phyloP scores from a whole-genome alignment of 2,888 invertebrate genomes.

The Cataglyphis altisquamis region DNA sequence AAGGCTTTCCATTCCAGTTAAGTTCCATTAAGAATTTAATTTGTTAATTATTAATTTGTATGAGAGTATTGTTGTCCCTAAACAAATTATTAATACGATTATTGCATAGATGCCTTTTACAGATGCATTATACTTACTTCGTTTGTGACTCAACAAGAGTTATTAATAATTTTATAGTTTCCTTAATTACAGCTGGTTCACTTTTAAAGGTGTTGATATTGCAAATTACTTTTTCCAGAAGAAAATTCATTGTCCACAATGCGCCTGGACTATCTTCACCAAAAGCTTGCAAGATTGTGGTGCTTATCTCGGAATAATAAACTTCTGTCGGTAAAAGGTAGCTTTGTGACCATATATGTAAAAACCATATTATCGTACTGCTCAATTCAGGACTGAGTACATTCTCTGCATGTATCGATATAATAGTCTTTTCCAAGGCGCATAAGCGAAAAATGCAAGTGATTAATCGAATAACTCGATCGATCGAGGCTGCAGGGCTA shows the following conservation, averaged over 20 bases:
- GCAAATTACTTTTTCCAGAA: slow-evolving; percentile 89
- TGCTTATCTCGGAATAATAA: slow-evolving; percentile 87
- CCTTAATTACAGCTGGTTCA: slow-evolving; percentile 89
- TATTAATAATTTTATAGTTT: slow-evolving; percentile 89
- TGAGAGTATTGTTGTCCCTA: slow-evolving; percentile 4
- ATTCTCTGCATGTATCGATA: slow-evolving; percentile 89
- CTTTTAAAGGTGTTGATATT: slow-evolving; percentile 89
- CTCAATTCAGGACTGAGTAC: slow-evolving; percentile 93
- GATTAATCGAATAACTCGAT: slow-evolving; percentile 88
- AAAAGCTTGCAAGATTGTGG: slow-evolving; percentile 89
- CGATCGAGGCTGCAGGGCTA: slow-evolving; percentile 79
- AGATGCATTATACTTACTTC: slow-evolving; percentile 85
- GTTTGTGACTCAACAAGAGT: slow-evolving; percentile 87
- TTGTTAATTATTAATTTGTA: slow-evolving; percentile 18
- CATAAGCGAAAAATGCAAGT: slow-evolving; percentile 91
- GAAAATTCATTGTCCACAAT: slow-evolving; percentile 89
- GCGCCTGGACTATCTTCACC: slow-evolving; percentile 90
- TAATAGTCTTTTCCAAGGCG: slow-evolving; percentile 91
- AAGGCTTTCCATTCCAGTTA: slow-evolving; percentile 36
- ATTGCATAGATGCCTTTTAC: slow-evolving; percentile 4
- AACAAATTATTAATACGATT: slow-evolving; percentile 41
- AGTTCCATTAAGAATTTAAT: slow-evolving; percentile 47
- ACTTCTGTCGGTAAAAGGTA: slow-evolving; percentile 89
- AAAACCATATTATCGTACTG: slow-evolving; percentile 92
- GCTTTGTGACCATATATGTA: slow-evolving; percentile 92